phyloP scores from a whole-genome alignment of 2,888 invertebrate genomes.

The Beris morrisii region DNA sequence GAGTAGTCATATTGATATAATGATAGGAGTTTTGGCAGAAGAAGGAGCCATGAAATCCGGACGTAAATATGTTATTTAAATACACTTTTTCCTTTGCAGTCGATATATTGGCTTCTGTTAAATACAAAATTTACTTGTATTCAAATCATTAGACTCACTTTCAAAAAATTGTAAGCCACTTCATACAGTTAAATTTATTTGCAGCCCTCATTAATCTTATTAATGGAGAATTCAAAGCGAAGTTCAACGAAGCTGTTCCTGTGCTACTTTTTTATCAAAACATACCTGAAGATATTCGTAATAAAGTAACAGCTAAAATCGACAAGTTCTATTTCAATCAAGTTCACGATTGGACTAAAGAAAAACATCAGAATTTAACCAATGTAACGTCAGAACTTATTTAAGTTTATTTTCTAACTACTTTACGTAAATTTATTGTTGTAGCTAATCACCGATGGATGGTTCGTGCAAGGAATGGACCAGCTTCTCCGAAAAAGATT shows the following conservation, averaged over 20 bases:
- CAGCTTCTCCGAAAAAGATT: conserved; percentile 6
- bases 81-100: background rate
- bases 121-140: no score
- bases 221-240: conserved; percentile 4
- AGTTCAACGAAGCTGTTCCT: conserved; percentile 12
- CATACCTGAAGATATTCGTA: conserved; percentile 3
- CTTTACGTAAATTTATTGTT: background rate
- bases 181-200: background rate
- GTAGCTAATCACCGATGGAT: conserved; percentile 10
- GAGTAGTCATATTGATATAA: conserved; percentile 1
- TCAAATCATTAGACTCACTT: no score
- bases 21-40: conserved; percentile 19
- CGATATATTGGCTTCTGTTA: no score
- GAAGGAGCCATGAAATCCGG: conserved; percentile 25
- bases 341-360: conserved; percentile 14
- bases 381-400: conserved; percentile 1
- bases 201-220: conserved; percentile 9
- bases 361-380: conserved; percentile 8
- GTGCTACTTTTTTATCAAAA: conserved; percentile 11
- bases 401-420: background rate
- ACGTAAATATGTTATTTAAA: conserved; percentile 4
- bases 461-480: conserved; percentile 12
- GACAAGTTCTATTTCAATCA: conserved; percentile 10
- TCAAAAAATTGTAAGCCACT: background rate
- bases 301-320: conserved; percentile 10